phyloP scores from a whole-genome alignment of 2,888 invertebrate genomes.

The Acronicta psi region DNA sequence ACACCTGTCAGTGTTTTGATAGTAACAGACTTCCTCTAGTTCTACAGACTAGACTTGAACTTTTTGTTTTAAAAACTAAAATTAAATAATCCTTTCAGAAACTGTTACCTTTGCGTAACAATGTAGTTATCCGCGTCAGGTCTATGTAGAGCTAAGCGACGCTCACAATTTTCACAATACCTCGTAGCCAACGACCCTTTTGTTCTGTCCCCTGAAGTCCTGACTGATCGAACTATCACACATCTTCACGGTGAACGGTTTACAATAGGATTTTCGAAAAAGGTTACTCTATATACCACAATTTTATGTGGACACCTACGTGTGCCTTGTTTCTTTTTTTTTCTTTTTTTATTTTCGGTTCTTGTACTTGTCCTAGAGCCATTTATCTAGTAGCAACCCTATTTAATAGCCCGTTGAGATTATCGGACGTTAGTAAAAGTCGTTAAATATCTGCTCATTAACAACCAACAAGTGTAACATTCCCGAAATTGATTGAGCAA shows the following conservation, averaged over 20 bases:
- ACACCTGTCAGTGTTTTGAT: slow-evolving; percentile 14
- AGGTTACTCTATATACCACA: slow-evolving; percentile 18
- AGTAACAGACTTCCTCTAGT: slow-evolving; percentile 11
- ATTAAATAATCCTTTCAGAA: slow-evolving; percentile 1
- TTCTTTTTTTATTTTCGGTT: no score
- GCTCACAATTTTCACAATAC: slow-evolving; percentile 10
- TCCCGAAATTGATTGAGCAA: slow-evolving; percentile 34
- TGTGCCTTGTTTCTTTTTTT: no score
- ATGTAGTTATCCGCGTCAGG: slow-evolving; percentile 9
- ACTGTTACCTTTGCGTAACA: slow-evolving; percentile 36
- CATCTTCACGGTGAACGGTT: slow-evolving; percentile 18
- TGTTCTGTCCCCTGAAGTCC: slow-evolving; percentile 31
- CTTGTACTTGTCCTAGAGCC: no score
- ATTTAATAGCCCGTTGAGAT: background rate
- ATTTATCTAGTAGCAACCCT: background rate
- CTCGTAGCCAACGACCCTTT: slow-evolving; percentile 34
- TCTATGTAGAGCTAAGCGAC: slow-evolving; percentile 3
- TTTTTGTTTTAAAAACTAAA: no score
- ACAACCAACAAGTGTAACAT: slow-evolving; percentile 34
- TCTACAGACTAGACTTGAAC: background rate
- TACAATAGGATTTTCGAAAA: slow-evolving; percentile 29
- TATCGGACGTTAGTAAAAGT: background rate
- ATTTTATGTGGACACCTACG: no score
- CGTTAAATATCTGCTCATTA: background rate
- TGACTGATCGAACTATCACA: slow-evolving; percentile 44